Conservation (phyloP, 1,140 invertebrate species). For the Drosophila rufa region DNA sequence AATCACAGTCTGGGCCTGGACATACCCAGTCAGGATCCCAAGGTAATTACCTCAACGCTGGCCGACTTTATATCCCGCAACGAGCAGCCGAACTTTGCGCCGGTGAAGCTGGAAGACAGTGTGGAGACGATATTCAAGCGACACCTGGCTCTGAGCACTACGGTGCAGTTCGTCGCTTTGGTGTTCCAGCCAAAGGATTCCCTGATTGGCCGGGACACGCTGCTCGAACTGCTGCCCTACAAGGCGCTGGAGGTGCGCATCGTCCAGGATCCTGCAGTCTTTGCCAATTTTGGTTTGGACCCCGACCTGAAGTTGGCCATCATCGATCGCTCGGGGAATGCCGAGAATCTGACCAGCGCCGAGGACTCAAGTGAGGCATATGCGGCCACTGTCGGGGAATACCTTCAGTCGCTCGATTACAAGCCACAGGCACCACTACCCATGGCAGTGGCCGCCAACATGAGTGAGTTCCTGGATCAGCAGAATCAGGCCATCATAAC, state of each 20-base stretch:
- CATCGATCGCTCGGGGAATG: conserved; percentile 9
- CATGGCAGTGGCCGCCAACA: not conserved
- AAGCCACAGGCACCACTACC: conserved; percentile 4
- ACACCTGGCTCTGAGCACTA: not conserved
- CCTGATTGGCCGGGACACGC: conserved; percentile 48
- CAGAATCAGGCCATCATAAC: conserved; percentile 46
- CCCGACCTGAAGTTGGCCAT: conserved; percentile 12
- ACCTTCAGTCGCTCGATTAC: not conserved
- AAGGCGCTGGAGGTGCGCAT: conserved; percentile 20
- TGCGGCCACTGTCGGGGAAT: conserved; percentile 20
- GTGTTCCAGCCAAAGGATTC: conserved; percentile 47
- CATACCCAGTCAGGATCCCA: conserved; percentile 9
- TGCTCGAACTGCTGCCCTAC: conserved; percentile 24
- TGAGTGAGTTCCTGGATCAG: conserved; percentile 1
- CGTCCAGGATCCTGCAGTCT: not conserved
- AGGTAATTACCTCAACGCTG: conserved; percentile 16
- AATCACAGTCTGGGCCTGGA: conserved; percentile 22
- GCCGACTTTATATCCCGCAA: conserved; percentile 26
- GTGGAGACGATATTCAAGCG: not conserved
- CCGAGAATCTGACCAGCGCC: not conserved
- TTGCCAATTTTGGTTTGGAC: conserved; percentile 36
- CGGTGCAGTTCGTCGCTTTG: conserved; percentile 13
- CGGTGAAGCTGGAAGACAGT: not conserved
- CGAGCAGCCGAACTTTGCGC: conserved; percentile 35
- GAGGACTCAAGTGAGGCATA: conserved; percentile 21